phyloP scores from a whole-genome alignment of 53 echinoderm and acorn worm species.

The Holothuria scabra region DNA sequence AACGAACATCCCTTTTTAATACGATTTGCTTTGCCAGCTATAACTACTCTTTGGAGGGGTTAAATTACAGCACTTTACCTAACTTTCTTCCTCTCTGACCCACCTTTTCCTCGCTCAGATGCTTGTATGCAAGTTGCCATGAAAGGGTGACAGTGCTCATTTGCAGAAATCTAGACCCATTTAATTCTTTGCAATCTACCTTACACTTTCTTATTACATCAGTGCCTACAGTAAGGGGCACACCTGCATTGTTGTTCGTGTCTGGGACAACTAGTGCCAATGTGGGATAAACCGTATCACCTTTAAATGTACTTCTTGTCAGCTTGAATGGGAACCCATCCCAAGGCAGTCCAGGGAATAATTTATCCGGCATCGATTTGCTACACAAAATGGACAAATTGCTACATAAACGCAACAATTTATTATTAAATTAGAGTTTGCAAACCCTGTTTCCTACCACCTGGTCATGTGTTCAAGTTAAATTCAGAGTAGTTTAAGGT shows the following conservation, averaged over 20 bases:
- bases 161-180: not conserved
- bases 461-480: too few species aligned
- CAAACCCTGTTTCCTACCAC: too few species aligned
- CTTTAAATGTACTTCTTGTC: too few species aligned
- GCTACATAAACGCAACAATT: too few species aligned
- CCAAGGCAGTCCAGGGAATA: too few species aligned
- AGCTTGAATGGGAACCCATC: too few species aligned
- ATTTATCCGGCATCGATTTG: too few species aligned
- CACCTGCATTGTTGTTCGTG: not conserved
- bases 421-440: too few species aligned
- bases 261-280: not conserved
- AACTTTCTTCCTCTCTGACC: too few species aligned
- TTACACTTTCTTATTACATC: not conserved
- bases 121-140: not conserved
- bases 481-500: too few species aligned
- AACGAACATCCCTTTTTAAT: not conserved
- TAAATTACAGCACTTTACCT: not conserved
- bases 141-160: not conserved
- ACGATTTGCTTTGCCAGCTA: not conserved
- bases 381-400: too few species aligned
- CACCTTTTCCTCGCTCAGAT: not conserved
- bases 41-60: not conserved
- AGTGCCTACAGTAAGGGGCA: not conserved
- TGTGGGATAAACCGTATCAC: not conserved
- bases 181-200: not conserved